Conservation (phyloP, 2,888 invertebrate species). For the Kryphioiulus occultus region DNA sequence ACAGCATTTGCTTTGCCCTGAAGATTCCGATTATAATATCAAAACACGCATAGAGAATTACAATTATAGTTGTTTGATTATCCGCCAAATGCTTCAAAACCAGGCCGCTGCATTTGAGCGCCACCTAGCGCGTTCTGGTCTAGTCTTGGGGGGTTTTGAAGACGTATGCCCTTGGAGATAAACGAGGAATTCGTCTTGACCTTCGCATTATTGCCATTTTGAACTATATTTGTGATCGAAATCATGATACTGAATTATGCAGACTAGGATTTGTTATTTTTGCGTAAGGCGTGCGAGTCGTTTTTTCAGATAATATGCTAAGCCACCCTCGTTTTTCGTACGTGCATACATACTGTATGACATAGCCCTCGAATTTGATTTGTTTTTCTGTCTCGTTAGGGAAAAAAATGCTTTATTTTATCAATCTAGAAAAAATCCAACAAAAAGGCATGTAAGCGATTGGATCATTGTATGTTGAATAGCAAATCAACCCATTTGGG, state of each 20-base stretch:
- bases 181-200: slow-evolving; percentile 21
- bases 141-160: not conserved
- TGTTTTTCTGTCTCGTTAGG: slow-evolving; percentile 33
- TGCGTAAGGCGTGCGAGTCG: not conserved
- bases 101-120: not conserved
- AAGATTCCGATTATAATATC: not conserved
- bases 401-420: slow-evolving; percentile 37
- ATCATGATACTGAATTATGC: slow-evolving; percentile 18
- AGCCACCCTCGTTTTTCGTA: slow-evolving; percentile 3
- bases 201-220: slow-evolving; percentile 39
- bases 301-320: slow-evolving; percentile 15
- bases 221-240: slow-evolving; percentile 6
- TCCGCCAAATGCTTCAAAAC: not conserved
- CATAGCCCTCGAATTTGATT: slow-evolving; percentile 23
- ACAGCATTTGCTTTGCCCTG: not conserved
- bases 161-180: not conserved
- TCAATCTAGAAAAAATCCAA: slow-evolving; percentile 30
- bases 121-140: not conserved
- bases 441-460: slow-evolving; percentile 19
- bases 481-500: slow-evolving; percentile 39
- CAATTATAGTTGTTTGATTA: not conserved
- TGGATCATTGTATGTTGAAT: slow-evolving; percentile 40
- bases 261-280: slow-evolving; percentile 31
- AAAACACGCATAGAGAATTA: not conserved
- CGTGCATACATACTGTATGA: not conserved